phyloP scores from a whole-genome alignment of 2,888 invertebrate species.

The Portevinia maculata region DNA sequence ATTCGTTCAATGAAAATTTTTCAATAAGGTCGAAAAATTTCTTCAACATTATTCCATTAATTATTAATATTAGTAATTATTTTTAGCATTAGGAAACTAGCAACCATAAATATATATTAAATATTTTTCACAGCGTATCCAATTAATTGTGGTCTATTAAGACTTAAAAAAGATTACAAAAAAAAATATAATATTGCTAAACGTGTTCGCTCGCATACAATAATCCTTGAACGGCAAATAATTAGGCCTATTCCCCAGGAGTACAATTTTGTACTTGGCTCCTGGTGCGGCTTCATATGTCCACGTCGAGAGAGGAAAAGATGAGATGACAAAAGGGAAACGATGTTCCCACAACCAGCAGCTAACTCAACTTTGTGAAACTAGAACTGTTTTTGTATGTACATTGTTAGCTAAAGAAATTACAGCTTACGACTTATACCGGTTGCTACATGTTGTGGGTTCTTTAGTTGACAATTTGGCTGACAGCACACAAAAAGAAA shows the following conservation, averaged over 20 bases:
- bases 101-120: slow-evolving; percentile 69
- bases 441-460: slow-evolving; percentile 1
- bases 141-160: slow-evolving; percentile 67
- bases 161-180: slow-evolving; percentile 49
- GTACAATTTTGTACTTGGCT: slow-evolving; percentile 38
- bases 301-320: slow-evolving; percentile 33
- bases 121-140: slow-evolving; percentile 73
- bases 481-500: slow-evolving; percentile 18
- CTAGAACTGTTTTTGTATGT: slow-evolving; percentile 55
- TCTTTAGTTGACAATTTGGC: slow-evolving; percentile 51
- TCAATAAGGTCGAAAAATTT: neutral
- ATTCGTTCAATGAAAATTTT: neutral
- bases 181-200: slow-evolving; percentile 59
- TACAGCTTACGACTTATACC: neutral
- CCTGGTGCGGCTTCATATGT: slow-evolving; percentile 34
- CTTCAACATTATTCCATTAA: slow-evolving; percentile 51
- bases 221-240: slow-evolving; percentile 48
- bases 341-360: slow-evolving; percentile 51
- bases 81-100: slow-evolving; percentile 55
- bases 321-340: slow-evolving; percentile 39
- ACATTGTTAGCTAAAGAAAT: slow-evolving; percentile 62
- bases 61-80: slow-evolving; percentile 22
- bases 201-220: slow-evolving; percentile 50
- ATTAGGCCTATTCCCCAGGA: slow-evolving; percentile 15
- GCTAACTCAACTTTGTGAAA: slow-evolving; percentile 47